Percentiles rank a stretch among this genome's conserved stretches.
These are phyloP conservation scores for Crematogaster levior DNA, from an alignment of 2,888 invertebrate genomes.

Conservation along the genomic window DNA sequence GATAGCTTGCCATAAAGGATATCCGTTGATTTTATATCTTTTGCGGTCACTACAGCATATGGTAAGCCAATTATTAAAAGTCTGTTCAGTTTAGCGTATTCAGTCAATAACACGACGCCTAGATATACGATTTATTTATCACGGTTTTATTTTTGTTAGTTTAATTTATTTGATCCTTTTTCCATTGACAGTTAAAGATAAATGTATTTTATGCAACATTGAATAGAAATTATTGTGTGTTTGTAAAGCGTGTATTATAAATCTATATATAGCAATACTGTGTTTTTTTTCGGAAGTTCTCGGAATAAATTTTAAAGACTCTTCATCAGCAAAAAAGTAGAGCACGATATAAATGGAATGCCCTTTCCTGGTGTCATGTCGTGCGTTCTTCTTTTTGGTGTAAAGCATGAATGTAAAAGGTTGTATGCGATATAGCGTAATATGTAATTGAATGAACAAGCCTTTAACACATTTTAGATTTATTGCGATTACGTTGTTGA, in stretches of 20 bases:
- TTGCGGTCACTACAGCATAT: background rate
- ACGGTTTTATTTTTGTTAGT: background rate
- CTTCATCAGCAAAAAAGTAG: slow-evolving; percentile 19
- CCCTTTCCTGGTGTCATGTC: slow-evolving; percentile 12
- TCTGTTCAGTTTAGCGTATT: background rate
- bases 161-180: background rate
- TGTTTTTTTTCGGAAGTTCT: background rate
- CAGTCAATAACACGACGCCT: background rate
- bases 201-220: background rate
- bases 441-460: background rate
- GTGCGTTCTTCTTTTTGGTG: background rate
- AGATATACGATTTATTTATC: background rate
- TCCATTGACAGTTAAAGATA: background rate
- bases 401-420: slow-evolving; percentile 7
- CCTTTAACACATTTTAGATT: slow-evolving; percentile 15
- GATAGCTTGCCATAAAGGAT: slow-evolving; percentile 44
- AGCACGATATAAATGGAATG: slow-evolving; percentile 40
- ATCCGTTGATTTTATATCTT: slow-evolving; percentile 58
- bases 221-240: background rate
- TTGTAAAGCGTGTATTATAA: background rate
- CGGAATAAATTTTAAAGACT: background rate
- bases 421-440: background rate
- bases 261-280: background rate
- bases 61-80: slow-evolving; percentile 28
- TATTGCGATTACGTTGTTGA: background rate